These are phyloP conservation scores for Boleophthalmus pectinirostris DNA, from an alignment of 2,113 vertebrate species.

Conservation along the genomic window DNA sequence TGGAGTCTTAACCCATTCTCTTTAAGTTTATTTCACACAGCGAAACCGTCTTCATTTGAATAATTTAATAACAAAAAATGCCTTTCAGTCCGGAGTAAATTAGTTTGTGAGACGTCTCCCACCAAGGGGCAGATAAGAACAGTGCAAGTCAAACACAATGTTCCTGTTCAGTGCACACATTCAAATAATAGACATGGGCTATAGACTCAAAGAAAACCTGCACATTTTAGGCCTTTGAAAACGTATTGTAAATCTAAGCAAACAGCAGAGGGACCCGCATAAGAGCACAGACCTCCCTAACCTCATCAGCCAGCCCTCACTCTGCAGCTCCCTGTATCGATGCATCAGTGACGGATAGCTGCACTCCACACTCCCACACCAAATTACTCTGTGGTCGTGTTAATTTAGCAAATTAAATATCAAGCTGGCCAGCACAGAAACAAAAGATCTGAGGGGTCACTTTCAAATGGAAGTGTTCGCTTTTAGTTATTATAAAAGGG, in stretches of 20 bases:
- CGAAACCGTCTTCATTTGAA: slow-evolving; percentile 58
- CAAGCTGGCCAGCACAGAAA: slow-evolving; percentile 47
- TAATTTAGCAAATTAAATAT: slow-evolving; percentile 61
- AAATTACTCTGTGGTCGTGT: slow-evolving; percentile 40
- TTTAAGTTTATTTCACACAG: slow-evolving; percentile 48
- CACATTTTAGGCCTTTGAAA: slow-evolving; percentile 59
- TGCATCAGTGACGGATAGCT: slow-evolving; percentile 53
- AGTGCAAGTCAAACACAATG: slow-evolving; percentile 74
- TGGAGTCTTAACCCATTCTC: slow-evolving; percentile 40
- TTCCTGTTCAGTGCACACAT: slow-evolving; percentile 76
- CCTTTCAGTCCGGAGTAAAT: slow-evolving; percentile 68
- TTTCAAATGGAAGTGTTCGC: slow-evolving; percentile 1
- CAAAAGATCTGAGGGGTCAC: slow-evolving; percentile 18
- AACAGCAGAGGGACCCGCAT: slow-evolving; percentile 40
- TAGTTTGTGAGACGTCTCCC: slow-evolving; percentile 59
- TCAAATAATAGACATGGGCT: slow-evolving; percentile 64
- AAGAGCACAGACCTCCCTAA: slow-evolving; percentile 47
- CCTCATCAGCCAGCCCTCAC: slow-evolving; percentile 41
- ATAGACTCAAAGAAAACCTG: slow-evolving; percentile 43
- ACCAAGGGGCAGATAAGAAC: slow-evolving; percentile 74
- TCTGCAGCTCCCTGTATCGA: slow-evolving; percentile 26
- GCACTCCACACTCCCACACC: slow-evolving; percentile 29
- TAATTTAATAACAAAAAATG: slow-evolving; percentile 64
- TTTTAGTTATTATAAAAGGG: no score
- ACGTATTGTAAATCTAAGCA: slow-evolving; percentile 57